These are phyloP conservation scores for Andinoacara biseriatus DNA, from an alignment of 2,113 vertebrate genomes.

Conservation along the genomic window DNA sequence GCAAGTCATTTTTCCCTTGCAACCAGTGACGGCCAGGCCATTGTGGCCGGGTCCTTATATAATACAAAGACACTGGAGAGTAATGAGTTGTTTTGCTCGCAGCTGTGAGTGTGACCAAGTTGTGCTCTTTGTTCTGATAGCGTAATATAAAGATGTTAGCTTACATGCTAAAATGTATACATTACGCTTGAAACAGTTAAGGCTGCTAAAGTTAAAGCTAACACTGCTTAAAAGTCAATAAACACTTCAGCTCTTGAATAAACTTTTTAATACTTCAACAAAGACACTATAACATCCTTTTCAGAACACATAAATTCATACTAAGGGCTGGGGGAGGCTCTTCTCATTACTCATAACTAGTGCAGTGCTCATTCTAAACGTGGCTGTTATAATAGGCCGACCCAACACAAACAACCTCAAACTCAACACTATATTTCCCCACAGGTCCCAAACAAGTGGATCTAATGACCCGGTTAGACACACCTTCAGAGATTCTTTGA, in stretches of 20 bases:
- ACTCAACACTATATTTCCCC: background rate
- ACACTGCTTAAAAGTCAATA: background rate
- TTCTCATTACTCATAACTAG: background rate
- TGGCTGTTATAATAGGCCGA: background rate
- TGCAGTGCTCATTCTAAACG: background rate
- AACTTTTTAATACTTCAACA: background rate
- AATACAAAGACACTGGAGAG: background rate
- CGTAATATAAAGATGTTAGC: background rate
- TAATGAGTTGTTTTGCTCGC: background rate
- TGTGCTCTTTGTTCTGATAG: background rate
- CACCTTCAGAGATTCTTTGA: background rate
- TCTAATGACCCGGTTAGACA: background rate
- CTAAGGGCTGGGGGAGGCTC: background rate
- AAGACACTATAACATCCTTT: background rate
- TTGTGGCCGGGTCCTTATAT: background rate
- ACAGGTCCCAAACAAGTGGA: background rate
- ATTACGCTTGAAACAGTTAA: background rate
- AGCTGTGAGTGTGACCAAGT: background rate
- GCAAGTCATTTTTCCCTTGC: too few species aligned
- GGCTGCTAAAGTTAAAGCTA: background rate
- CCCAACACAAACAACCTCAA: background rate
- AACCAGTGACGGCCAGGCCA: background rate
- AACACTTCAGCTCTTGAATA: background rate
- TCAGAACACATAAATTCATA: background rate
- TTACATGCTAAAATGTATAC: background rate